Evolutionary conservation across 2,888 invertebrate genomes (phyloP), one percentile per base, ranked within the genome.

Genomic region (Andrena praecox): DNA sequence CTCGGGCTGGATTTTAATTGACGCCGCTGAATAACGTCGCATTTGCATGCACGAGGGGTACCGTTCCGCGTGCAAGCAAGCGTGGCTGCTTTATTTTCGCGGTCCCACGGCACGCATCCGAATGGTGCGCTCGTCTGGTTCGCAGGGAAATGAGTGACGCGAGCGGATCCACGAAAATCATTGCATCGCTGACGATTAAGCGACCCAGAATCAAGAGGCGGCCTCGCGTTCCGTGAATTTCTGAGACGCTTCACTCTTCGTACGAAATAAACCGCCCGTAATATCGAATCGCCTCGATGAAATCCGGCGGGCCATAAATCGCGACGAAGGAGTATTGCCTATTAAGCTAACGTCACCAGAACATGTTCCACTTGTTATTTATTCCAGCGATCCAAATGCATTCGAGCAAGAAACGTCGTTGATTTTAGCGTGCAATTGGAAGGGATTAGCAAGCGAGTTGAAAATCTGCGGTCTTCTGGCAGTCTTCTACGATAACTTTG

Each of bases 1-100:
- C 79, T 78, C 52, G 60, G 67, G 66, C 42, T 24, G 70, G 79
- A 85, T 86, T 84, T 85, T 88, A 88, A 88, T 89, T 86, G 80
- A 84, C 77, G 73, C 75, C 66, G 80, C 79, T 86, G 86, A 88
- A 87, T 87, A 84, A 79, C 77, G 63, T 33, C 72, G 73, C 74
- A 81, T 85, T 85, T 85, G 81, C 85, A 86, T 85, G 73, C 80
- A 42, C 54, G 54, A 56, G 69, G 16, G 56, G 27, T 50, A 33
- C 64, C 74, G 70, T 69, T 60, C 64, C 71, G 50, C 68, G 67
- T 50, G 12, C 24, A 6, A 16, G 52, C 10, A 42, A 59, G 35
- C 12, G 4, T 24, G 66, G 66, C 29, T 77, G 70, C 42, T 77
- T 83, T 80, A 77, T 80, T 77, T 77, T 48, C 60, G 27, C 59